These are phyloP conservation scores for Odontamblyopus lacepedii DNA, from an alignment of 2,797 vertebrate species.

Conservation along the genomic window DNA sequence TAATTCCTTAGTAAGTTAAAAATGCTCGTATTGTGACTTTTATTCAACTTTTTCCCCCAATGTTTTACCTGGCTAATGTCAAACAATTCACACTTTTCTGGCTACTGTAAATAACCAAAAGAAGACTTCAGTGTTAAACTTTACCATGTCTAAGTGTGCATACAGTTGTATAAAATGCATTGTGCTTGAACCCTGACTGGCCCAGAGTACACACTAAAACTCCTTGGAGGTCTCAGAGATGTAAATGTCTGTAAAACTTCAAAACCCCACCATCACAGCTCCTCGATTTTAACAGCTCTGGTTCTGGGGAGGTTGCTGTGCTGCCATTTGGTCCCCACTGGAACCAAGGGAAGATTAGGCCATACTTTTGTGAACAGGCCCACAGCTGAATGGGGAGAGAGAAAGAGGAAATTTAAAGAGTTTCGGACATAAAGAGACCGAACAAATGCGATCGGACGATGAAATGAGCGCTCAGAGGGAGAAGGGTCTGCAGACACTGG, in stretches of 20 bases:
- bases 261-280: constrained; percentile 15
- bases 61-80: too few relatives aligned
- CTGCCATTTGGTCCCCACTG: constrained; percentile 57
- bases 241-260: constrained; percentile 25
- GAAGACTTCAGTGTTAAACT: neutral
- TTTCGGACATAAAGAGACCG: constrained; percentile 57
- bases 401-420: constrained; percentile 60
- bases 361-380: constrained; percentile 60
- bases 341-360: constrained; percentile 61
- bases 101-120: neutral
- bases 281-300: neutral
- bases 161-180: neutral
- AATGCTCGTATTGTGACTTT: too few relatives aligned
- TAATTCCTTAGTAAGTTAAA: too few relatives aligned
- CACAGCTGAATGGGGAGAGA: constrained; percentile 51
- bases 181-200: constrained; percentile 1
- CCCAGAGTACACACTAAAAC: neutral
- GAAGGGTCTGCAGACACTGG: constrained; percentile 59
- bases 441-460: constrained; percentile 60
- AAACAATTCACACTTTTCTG: too few relatives aligned
- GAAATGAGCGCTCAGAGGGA: constrained; percentile 57
- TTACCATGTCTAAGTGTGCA: neutral
- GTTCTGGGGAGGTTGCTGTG: constrained; percentile 32
- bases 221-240: constrained; percentile 17
- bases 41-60: too few relatives aligned